A percentile compares a stretch with the other conserved stretches of the same genome.
Evolutionary conservation across 1,140 invertebrate genomes (phyloP).

Genomic region (Pomacea maculata): DNA sequence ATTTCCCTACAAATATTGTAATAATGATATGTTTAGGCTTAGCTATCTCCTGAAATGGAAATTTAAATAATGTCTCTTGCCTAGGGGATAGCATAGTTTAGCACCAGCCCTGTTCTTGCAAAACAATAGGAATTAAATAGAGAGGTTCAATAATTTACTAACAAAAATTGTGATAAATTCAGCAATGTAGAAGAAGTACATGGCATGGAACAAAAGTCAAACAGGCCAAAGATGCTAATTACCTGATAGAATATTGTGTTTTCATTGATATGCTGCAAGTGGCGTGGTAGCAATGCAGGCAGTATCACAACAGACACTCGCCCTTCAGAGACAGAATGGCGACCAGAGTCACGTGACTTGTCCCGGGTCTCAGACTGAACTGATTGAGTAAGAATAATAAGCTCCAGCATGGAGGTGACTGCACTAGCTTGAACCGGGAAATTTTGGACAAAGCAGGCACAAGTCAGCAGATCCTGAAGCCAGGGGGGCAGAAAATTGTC

Average conservation of each 20-base stretch:
- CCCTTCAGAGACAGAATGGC: conserved; percentile 61
- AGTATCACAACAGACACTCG: conserved; percentile 75
- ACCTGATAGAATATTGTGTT: conserved; percentile 76
- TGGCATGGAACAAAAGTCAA: no score
- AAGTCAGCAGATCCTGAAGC: conserved; percentile 78
- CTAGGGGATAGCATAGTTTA: no score
- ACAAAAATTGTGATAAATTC: no score
- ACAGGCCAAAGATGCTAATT: conserved; percentile 6
- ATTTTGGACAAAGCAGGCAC: conserved; percentile 74
- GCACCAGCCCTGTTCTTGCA: no score
- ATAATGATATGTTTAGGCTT: no score
- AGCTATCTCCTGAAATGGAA: no score
- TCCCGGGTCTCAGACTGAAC: conserved; percentile 50
- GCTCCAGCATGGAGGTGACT: conserved; percentile 79
- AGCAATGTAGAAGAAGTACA: no score
- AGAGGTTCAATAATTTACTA: no score
- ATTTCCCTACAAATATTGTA: no score
- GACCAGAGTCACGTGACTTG: conserved; percentile 30
- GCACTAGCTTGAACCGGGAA: conserved; percentile 75
- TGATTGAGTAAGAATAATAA: conserved; percentile 71
- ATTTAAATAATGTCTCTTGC: no score
- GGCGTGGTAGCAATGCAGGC: conserved; percentile 74
- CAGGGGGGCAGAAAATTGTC: conserved; percentile 74
- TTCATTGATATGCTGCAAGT: conserved; percentile 73
- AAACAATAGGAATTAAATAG: no score